Conservation (phyloP, 2,113 vertebrate species). For the Psephotus haematonotus region DNA sequence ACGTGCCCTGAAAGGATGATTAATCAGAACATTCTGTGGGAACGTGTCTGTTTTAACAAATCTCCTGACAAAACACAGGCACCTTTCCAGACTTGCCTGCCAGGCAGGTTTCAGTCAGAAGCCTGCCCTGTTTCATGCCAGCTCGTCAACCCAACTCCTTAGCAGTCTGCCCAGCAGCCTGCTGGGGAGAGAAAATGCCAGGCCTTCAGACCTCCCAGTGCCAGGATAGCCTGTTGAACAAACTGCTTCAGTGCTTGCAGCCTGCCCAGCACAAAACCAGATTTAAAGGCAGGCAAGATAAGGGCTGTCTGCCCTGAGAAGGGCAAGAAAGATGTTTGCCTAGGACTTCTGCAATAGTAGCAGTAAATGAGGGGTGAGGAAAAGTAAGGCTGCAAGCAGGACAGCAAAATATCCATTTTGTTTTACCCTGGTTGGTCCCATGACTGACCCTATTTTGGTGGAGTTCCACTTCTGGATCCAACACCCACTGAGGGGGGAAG, state of each 20-base stretch:
- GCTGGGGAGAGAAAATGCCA: not conserved
- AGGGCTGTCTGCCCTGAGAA: not conserved
- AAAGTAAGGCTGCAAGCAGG: not conserved
- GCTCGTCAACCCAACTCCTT: not conserved
- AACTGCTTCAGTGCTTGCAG: not conserved
- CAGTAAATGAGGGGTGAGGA: not conserved
- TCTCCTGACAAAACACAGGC: conserved; percentile 41
- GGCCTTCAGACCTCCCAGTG: not conserved
- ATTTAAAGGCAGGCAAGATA: not conserved
- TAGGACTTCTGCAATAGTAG: not conserved
- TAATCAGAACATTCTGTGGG: conserved; percentile 4
- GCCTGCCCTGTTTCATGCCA: not conserved
- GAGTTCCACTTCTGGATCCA: not conserved
- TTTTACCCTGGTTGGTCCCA: not conserved
- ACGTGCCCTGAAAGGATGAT: not conserved
- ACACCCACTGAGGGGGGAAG: not conserved
- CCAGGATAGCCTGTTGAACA: not conserved
- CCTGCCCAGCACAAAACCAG: not conserved
- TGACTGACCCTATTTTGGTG: not conserved
- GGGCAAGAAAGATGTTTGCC: not conserved
- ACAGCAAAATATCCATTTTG: not conserved
- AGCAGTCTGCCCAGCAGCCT: conserved; percentile 1
- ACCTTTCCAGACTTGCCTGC: not conserved
- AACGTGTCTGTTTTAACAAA: conserved; percentile 29
- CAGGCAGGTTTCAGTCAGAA: conserved; percentile 43